Conservation (phyloP, 2,797 vertebrate genomes). For the Schizopygopsis malacanthus region DNA sequence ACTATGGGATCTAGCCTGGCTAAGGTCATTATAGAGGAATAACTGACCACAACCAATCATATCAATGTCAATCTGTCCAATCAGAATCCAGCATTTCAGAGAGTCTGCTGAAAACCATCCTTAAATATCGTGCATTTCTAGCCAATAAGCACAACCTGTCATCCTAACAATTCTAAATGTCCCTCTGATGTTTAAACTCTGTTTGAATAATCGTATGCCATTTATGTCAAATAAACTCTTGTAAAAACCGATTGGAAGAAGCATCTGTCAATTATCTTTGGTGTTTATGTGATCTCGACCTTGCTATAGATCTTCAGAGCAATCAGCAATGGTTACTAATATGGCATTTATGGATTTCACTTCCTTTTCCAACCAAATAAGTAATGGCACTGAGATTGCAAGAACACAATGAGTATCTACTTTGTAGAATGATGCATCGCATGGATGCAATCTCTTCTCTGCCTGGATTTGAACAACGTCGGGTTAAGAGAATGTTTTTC, state of each 20-base stretch:
- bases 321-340: background rate
- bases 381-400: background rate
- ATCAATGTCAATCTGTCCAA: background rate
- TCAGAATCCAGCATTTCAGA: background rate
- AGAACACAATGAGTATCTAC: slow-evolving; percentile 28
- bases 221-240: background rate
- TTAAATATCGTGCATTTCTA: background rate
- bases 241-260: background rate
- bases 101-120: no score
- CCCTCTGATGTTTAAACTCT: background rate
- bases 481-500: slow-evolving; percentile 47
- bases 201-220: no score
- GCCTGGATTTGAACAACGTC: slow-evolving; percentile 8
- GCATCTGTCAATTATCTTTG: background rate
- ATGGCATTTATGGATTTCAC: slow-evolving; percentile 10
- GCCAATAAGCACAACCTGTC: background rate
- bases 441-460: slow-evolving; percentile 17
- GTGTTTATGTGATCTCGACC: background rate
- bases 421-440: slow-evolving; percentile 10
- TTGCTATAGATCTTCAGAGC: background rate
- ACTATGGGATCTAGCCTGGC: background rate
- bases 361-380: background rate
- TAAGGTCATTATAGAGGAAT: background rate
- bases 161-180: background rate
- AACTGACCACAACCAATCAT: background rate